phyloP scores from a whole-genome alignment of 1,140 invertebrate genomes.

The Pollicipes pollicipes region DNA sequence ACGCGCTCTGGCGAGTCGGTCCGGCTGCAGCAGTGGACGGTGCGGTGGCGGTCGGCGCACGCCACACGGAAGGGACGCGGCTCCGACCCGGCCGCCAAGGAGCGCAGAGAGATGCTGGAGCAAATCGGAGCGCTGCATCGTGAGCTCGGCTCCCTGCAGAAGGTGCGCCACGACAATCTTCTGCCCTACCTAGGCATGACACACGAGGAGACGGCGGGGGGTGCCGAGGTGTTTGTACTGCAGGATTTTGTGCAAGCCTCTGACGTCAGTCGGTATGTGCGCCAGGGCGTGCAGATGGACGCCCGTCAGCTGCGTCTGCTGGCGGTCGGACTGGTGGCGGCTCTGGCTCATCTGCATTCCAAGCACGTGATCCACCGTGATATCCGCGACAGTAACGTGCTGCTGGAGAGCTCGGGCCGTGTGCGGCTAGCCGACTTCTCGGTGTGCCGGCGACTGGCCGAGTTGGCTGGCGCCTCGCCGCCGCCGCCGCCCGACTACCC shows the following conservation, averaged over 20 bases:
- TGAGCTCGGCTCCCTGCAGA: not conserved
- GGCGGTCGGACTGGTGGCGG: constrained; percentile 41
- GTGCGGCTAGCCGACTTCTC: constrained; percentile 45
- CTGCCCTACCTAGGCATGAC: constrained; percentile 52
- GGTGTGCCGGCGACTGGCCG: constrained; percentile 42
- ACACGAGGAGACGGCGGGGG: constrained; percentile 34
- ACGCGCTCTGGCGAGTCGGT: not conserved
- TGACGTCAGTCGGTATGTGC: constrained; percentile 33
- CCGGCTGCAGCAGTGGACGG: not conserved
- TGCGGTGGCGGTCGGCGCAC: not conserved
- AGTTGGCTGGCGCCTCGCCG: constrained; percentile 25
- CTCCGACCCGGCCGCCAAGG: not conserved
- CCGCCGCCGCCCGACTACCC: constrained; percentile 27
- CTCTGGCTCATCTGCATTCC: constrained; percentile 48
- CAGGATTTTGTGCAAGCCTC: constrained; percentile 43
- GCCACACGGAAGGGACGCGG: not conserved
- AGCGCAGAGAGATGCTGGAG: not conserved
- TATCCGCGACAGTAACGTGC: constrained; percentile 43
- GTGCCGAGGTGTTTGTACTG: constrained; percentile 17
- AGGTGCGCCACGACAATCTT: constrained; percentile 40
- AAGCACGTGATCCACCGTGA: constrained; percentile 62
- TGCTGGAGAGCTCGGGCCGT: constrained; percentile 34
- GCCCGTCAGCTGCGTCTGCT: constrained; percentile 42
- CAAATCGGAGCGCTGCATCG: not conserved
- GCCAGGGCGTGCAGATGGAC: constrained; percentile 35